Evolutionary conservation across 2,113 vertebrate species (phyloP).

Genomic region (Sarotherodon lohbergeri): DNA sequence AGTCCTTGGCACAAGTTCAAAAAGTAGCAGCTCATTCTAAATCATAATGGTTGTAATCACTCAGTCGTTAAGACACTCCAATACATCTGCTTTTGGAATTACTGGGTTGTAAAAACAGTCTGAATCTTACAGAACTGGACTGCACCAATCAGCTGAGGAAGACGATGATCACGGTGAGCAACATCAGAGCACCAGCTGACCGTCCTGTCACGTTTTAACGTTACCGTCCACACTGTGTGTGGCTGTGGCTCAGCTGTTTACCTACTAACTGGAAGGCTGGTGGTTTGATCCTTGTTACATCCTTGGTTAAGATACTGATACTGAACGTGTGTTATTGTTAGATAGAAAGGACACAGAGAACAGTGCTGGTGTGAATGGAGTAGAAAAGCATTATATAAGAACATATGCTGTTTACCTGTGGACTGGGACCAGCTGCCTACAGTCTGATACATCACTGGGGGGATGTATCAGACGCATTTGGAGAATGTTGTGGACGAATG

Average conservation of each 20-base stretch:
- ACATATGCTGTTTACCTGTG: too few relatives aligned
- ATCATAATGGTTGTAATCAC: not conserved
- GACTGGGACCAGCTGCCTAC: too few relatives aligned
- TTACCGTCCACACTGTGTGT: not conserved
- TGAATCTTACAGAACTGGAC: not conserved
- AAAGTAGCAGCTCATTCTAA: rapidly evolving
- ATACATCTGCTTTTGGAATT: not conserved
- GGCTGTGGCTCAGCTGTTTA: not conserved
- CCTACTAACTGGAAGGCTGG: not conserved
- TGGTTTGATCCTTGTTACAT: too few relatives aligned
- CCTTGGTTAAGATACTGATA: too few relatives aligned
- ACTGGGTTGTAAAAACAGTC: not conserved
- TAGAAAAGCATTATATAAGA: too few relatives aligned
- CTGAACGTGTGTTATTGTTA: too few relatives aligned
- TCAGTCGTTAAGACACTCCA: rapidly evolving
- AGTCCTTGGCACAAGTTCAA: not conserved
- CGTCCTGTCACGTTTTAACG: not conserved
- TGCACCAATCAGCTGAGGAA: rapidly evolving
- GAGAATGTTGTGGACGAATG: not conserved
- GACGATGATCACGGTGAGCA: not conserved
- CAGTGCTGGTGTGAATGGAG: too few relatives aligned
- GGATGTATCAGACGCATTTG: too few relatives aligned
- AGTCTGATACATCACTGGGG: too few relatives aligned
- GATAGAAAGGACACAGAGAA: too few relatives aligned
- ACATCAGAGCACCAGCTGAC: not conserved